phyloP scores from a whole-genome alignment of 1,140 invertebrate genomes.

The Eulimnadia texana region DNA sequence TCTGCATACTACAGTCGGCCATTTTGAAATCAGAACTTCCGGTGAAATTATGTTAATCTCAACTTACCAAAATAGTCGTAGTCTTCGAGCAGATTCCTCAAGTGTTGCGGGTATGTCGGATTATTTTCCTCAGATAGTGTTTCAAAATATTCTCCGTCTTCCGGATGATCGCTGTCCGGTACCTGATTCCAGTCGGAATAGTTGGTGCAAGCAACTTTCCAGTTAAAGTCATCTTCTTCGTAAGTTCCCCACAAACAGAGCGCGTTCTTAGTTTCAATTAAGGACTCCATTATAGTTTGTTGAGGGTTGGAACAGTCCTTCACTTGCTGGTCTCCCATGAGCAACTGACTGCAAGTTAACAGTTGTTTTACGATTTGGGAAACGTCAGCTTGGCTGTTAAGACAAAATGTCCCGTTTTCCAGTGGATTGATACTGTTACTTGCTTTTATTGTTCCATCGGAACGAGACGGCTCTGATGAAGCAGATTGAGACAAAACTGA shows the following conservation, averaged over 20 bases:
- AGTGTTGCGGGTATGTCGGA: too few relatives aligned
- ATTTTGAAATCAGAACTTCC: background rate
- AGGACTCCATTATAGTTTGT: background rate
- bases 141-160: background rate
- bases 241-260: background rate
- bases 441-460: too few relatives aligned
- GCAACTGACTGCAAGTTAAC: too few relatives aligned
- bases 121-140: background rate
- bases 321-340: too few relatives aligned
- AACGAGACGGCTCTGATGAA: too few relatives aligned
- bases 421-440: too few relatives aligned
- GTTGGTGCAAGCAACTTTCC: too few relatives aligned
- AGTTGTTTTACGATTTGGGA: too few relatives aligned
- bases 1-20: too few relatives aligned
- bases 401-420: too few relatives aligned
- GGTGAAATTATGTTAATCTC: background rate
- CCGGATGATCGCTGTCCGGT: background rate
- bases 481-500: too few relatives aligned
- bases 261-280: background rate
- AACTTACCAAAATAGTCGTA: background rate
- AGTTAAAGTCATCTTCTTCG: background rate
- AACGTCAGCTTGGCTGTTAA: too few relatives aligned
- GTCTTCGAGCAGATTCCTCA: background rate
- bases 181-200: background rate
- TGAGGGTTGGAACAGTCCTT: background rate